These are phyloP conservation scores for Oenanthe oenanthe DNA, from an alignment of 2,113 vertebrate genomes.

Conservation along the genomic window DNA sequence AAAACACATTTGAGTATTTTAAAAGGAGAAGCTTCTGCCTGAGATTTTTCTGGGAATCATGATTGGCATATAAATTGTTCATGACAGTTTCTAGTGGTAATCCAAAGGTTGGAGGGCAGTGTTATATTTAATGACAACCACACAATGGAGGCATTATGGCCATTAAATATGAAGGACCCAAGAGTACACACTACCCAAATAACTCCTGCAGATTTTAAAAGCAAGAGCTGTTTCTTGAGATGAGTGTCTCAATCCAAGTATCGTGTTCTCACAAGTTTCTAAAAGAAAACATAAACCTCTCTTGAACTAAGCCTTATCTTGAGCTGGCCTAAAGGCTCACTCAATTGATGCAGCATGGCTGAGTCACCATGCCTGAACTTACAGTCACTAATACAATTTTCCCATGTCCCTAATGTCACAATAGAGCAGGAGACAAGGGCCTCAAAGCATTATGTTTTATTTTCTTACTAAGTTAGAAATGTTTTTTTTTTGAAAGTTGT, in stretches of 20 bases:
- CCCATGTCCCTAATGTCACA: neutral
- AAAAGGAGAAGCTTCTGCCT: neutral
- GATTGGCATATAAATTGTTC: neutral
- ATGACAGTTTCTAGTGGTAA: neutral
- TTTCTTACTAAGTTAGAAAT: neutral
- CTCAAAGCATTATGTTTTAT: accelerated
- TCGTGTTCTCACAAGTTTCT: neutral
- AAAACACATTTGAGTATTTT: neutral
- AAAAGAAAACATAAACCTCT: neutral
- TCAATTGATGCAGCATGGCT: accelerated
- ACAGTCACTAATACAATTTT: neutral
- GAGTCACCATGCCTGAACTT: neutral
- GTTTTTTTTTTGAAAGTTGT: neutral
- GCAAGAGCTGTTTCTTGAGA: neutral
- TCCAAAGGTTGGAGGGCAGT: neutral
- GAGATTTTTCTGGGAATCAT: neutral
- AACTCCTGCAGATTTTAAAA: constrained; percentile 39
- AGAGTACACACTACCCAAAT: neutral
- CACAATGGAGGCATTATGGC: neutral
- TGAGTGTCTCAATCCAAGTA: constrained; percentile 6
- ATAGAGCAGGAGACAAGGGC: neutral
- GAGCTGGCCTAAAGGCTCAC: neutral
- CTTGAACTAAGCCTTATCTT: constrained; percentile 4
- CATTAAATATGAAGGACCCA: constrained; percentile 27
- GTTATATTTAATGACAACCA: neutral